Base-by-base conservation (phyloP, 2,888 invertebrate species). In the Lordiphosa fenestrarum region DNA sequence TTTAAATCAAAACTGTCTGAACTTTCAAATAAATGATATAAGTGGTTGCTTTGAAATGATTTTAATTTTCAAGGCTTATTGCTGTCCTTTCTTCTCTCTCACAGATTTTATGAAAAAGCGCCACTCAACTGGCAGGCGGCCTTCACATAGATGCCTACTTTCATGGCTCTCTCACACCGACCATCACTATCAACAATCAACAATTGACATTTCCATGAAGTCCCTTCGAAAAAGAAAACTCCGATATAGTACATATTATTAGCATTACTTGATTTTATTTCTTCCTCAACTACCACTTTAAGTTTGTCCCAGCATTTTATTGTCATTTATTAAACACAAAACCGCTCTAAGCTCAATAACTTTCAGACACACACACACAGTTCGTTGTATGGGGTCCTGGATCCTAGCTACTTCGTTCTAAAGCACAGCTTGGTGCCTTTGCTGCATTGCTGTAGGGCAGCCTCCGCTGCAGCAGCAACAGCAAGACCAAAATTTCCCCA, bases 371-470 rank as follows among this genome's bases (percentile, higher is more conserved):
- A 73, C 57, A 59, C 57, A 57, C 63, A 59, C 57, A 57, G n/a
- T 33, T 44, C 55, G 44, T 25, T 55, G 10, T 50, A 40, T 48
- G 47, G 44, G 44, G 52, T 67, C 54, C 67, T 63, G 51, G 56
- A 53, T 56, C 15, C 36, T 10, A 30, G 39, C 21, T 35, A 41
- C 33, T 47, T 44, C 47, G 52, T 66, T 38, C 51, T 48, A 36
- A 23, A 41, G 64, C 66, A 66, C 75, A 71, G 84, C 63, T 60
- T 63, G 73, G 52, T 46, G 73, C 71, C 69, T 69, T 52, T 54
- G 44, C 77, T 81, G 77, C 77, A 78, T 73, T 84, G 77, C 77
- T 84, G 84, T 71, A 78, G 82, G 83, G 72, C 69, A 53, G 42
- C 47, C 49, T 40, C 55, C 46, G 54, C 47, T 37, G 47, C 33